Evolutionary conservation across 2,797 vertebrate species (phyloP), one percentile per base, ranked within the genome.

Genomic region (Eupleurogrammus muticus): DNA sequence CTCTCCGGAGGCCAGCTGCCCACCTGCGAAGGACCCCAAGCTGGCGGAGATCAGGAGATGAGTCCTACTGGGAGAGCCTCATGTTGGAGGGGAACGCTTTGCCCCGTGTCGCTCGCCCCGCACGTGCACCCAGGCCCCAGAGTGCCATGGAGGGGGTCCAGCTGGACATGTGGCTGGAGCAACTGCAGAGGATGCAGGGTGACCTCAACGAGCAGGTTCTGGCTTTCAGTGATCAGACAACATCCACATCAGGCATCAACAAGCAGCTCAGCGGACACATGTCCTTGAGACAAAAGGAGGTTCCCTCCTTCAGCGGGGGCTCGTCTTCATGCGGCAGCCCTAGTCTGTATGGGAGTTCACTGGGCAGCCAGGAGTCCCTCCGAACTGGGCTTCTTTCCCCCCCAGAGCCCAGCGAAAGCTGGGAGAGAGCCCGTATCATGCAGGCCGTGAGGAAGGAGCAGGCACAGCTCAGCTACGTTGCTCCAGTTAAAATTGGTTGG

Each of bases 401-500:
- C 24, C 38, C 34, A 1, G 82, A 88, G 20, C 65, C 65, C 48
- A 79, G 75, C 21, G 88, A 84, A 32, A 85, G 80, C 55, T 81
- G 71, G 73, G 90, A 94, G 75, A 92, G 55, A 36, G 94, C 75
- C 44, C 88, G 73, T 19, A 87, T 95, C 44, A 86, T 56, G 58
- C 75, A 89, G 74, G 69, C 70, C 32, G 86, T 90, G 1, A 80
- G 21, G 32, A 83, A 81, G 51, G 90, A 94, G 75, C 82, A 86
- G 57, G 56, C 92, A 35, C 42, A 89, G 14, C 67, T 94, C 74
- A 91, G 92, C 54, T 66, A 35, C 44, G 73, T 95, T 0, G 34
- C 87, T 54, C 79, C 91, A 0, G 92, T 95, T 48, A 93, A 77
- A 80, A 87, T 82, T 35, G 92, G 93, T 42, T 95, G 94, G 94